These are phyloP conservation scores for Carcina quercana DNA, from an alignment of 2,888 invertebrate genomes.

Conservation along the genomic window DNA sequence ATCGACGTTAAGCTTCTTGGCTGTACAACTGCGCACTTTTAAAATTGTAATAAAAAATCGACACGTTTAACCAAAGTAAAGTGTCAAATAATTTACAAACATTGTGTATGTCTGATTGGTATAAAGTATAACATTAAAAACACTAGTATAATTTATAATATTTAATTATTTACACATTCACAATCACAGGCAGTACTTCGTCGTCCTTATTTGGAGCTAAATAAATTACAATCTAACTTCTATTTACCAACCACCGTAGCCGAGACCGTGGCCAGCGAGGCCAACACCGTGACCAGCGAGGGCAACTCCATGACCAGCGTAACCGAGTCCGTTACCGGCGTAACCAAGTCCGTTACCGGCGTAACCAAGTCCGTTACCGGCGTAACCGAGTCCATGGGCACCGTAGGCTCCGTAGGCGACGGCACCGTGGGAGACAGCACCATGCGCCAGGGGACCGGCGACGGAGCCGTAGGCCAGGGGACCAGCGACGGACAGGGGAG, in stretches of 20 bases:
- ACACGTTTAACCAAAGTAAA: no score
- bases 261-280: background rate
- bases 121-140: no score
- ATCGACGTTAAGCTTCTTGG: no score
- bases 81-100: no score
- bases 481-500: slow-evolving; percentile 38
- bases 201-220: no score
- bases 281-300: background rate
- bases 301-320: slow-evolving; percentile 9
- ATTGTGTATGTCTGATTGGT: no score
- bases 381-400: slow-evolving; percentile 1
- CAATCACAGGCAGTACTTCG: no score
- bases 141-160: no score
- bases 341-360: slow-evolving; percentile 17
- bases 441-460: slow-evolving; percentile 12
- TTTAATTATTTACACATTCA: no score
- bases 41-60: no score
- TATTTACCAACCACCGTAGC: slow-evolving; percentile 6
- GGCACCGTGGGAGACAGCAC: slow-evolving; percentile 11
- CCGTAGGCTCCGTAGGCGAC: slow-evolving; percentile 15
- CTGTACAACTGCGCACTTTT: no score
- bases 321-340: slow-evolving; percentile 8
- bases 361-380: slow-evolving; percentile 9
- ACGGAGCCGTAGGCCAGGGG: slow-evolving; percentile 13
- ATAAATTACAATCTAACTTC: no score